phyloP scores from a whole-genome alignment of 2,888 invertebrate genomes.

The Zygaena filipendulae region DNA sequence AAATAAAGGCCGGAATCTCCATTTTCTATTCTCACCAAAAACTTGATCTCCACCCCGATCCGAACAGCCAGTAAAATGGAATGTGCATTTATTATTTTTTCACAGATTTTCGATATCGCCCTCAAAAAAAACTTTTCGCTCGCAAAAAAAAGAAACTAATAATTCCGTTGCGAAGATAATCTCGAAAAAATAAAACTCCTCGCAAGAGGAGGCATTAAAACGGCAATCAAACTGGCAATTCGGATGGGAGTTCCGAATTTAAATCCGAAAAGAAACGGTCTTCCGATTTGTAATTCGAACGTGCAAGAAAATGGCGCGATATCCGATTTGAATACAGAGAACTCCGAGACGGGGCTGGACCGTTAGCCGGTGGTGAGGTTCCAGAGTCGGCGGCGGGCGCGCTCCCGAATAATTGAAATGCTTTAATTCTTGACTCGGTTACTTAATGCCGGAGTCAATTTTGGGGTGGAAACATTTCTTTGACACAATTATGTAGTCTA shows the following conservation, averaged over 20 bases:
- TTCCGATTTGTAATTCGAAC: constrained; percentile 65
- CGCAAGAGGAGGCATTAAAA: constrained; percentile 52
- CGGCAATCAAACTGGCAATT: constrained; percentile 61
- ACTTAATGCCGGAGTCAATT: constrained; percentile 18
- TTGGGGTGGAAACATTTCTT: constrained; percentile 11
- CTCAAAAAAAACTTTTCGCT: too few species aligned
- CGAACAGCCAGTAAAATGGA: too few species aligned
- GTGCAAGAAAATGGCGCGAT: constrained; percentile 49
- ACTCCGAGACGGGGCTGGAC: constrained; percentile 20
- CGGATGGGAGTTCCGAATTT: constrained; percentile 42
- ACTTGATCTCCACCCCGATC: too few species aligned
- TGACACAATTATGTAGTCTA: constrained; percentile 4
- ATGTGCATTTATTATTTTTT: too few species aligned
- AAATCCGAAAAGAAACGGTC: constrained; percentile 51
- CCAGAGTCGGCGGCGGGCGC: too few species aligned
- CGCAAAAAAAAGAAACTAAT: too few species aligned
- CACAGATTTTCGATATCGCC: too few species aligned
- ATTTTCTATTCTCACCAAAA: too few species aligned
- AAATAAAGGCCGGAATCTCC: too few species aligned
- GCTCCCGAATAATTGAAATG: constrained; percentile 24
- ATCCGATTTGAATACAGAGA: constrained; percentile 51
- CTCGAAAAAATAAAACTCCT: constrained; percentile 40
- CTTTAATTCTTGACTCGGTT: constrained; percentile 20
- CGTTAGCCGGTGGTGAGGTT: constrained; percentile 6
- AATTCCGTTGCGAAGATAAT: constrained; percentile 26